Evolutionary conservation across 2,113 vertebrate species (phyloP).

Genomic region (Syngnathus scovelli): DNA sequence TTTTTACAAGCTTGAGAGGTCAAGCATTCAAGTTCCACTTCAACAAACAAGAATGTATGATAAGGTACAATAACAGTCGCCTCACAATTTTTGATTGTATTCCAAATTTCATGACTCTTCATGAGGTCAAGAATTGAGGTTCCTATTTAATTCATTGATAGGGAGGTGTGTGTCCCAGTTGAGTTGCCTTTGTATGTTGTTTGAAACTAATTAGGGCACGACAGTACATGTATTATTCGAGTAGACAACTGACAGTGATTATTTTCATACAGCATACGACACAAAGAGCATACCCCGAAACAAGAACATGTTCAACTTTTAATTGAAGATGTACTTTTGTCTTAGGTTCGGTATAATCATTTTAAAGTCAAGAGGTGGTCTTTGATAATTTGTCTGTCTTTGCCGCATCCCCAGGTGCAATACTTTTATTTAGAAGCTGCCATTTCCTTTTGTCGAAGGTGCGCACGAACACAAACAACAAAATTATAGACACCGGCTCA

Average conservation of each 20-base stretch:
- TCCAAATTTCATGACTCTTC: no score
- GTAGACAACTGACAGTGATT: background rate
- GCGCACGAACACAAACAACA: constrained; percentile 2
- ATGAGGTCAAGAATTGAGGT: no score
- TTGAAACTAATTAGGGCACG: background rate
- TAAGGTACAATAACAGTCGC: no score
- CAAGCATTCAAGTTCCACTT: no score
- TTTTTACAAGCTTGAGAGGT: no score
- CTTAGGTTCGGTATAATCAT: background rate
- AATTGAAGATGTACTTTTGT: background rate
- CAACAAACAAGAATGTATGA: no score
- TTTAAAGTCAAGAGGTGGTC: background rate
- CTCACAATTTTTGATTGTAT: no score
- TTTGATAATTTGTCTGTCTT: constrained; percentile 3
- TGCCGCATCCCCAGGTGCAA: background rate
- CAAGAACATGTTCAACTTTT: background rate
- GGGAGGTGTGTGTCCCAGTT: background rate
- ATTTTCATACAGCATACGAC: background rate
- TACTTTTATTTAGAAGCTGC: constrained; percentile 24
- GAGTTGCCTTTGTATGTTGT: background rate
- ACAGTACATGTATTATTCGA: no score
- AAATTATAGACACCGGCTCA: constrained; percentile 29
- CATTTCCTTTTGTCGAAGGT: constrained; percentile 32
- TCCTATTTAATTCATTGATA: background rate
- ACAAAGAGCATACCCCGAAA: background rate